These are phyloP conservation scores for Piaya cayana DNA, from an alignment of 2,113 vertebrate species.

Conservation along the genomic window DNA sequence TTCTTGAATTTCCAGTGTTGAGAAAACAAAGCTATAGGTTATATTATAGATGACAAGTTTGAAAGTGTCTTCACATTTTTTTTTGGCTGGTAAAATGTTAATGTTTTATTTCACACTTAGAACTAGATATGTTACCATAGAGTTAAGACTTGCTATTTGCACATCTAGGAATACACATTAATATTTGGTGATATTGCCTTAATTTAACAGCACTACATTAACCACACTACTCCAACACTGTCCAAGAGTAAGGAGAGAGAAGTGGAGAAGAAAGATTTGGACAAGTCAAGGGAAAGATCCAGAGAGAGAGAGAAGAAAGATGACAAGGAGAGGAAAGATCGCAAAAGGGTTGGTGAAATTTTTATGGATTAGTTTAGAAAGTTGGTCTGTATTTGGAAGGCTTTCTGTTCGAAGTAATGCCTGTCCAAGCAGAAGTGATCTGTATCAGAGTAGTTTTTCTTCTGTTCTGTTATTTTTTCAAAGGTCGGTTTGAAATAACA, in stretches of 20 bases:
- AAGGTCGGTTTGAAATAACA: neutral
- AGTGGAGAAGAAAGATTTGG: constrained; percentile 90
- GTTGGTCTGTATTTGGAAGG: neutral
- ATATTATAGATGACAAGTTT: neutral
- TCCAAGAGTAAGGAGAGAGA: constrained; percentile 92
- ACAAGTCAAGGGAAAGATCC: constrained; percentile 90
- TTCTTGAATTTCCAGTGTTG: neutral
- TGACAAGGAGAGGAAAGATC: constrained; percentile 89
- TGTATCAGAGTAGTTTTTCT: neutral
- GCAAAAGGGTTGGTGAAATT: constrained; percentile 86
- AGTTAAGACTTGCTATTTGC: constrained; percentile 47
- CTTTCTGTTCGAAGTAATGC: neutral
- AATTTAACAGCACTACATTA: constrained; percentile 90
- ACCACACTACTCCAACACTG: constrained; percentile 85
- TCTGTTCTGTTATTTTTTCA: neutral
- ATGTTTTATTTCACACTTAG: neutral
- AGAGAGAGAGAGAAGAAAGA: constrained; percentile 92
- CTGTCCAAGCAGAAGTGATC: neutral
- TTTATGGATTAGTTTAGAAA: constrained; percentile 64
- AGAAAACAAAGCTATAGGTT: neutral
- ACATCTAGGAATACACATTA: constrained; percentile 58
- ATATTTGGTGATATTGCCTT: constrained; percentile 80
- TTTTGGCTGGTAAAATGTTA: neutral
- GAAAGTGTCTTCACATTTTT: neutral
- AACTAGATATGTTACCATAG: neutral